phyloP scores from a whole-genome alignment of 2,113 vertebrate species.

The Lasiurus cinereus region DNA sequence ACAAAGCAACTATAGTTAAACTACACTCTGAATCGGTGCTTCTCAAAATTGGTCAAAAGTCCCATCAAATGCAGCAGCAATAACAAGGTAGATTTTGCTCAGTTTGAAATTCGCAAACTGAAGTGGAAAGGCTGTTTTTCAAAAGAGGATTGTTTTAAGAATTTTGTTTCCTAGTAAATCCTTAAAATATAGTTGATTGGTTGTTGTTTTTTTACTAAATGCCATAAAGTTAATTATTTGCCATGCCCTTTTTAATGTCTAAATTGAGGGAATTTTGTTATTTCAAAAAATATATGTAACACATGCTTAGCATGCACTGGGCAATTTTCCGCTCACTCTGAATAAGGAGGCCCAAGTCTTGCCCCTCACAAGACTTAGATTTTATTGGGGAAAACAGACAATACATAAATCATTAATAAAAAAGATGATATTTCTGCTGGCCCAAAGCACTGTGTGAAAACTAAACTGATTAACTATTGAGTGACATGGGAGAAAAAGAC shows the following conservation, averaged over 20 bases:
- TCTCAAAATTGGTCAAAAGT: conserved; percentile 64
- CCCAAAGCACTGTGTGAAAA: neutral
- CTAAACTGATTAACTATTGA: neutral
- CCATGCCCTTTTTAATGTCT: neutral
- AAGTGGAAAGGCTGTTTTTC: conserved; percentile 44
- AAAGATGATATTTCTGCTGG: neutral
- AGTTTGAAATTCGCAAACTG: conserved; percentile 48
- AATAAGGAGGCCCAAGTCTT: neutral
- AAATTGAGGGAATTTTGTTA: neutral
- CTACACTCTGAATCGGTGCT: conserved; percentile 61
- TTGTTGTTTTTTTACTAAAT: conserved; percentile 9
- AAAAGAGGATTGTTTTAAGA: conserved; percentile 17
- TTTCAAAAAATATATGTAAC: neutral
- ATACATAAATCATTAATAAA: neutral
- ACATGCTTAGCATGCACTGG: neutral
- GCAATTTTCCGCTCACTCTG: neutral
- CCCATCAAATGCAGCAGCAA: conserved; percentile 32
- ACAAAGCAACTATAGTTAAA: conserved; percentile 61
- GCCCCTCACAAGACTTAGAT: neutral
- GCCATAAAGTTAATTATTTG: neutral
- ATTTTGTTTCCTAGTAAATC: neutral
- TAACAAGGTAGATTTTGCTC: conserved; percentile 37
- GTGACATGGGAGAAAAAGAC: neutral
- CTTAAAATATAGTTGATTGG: neutral
- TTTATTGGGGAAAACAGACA: neutral